Conservation (phyloP, 2,888 invertebrate species). For the Chaetogeoica ovagalla region DNA sequence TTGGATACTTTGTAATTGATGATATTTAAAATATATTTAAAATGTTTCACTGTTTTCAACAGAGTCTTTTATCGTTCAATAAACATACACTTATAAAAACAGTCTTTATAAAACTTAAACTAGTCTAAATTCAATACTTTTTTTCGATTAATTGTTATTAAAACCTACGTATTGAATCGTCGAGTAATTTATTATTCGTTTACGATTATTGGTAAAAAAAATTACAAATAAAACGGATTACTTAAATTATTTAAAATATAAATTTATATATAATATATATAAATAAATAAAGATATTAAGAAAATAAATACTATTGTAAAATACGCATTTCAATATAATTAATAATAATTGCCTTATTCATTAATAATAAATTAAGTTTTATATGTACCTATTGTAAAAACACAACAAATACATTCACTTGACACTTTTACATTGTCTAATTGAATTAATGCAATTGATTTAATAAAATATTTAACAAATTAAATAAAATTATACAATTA, state of each 20-base stretch:
- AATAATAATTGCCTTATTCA: no score
- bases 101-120: constrained; percentile 3
- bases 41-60: constrained; percentile 3
- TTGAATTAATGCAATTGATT: not conserved
- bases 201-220: not conserved
- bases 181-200: not conserved
- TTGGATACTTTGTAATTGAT: no score
- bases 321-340: not conserved
- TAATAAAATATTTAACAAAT: constrained; percentile 13
- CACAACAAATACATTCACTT: no score
- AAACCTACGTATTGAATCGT: not conserved
- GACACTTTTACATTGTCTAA: no score
- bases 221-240: not conserved
- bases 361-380: no score
- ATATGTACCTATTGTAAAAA: no score
- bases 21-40: not conserved
- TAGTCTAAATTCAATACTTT: constrained; percentile 17
- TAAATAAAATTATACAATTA: constrained; percentile 21
- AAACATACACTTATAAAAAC: constrained; percentile 16
- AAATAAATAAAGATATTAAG: not conserved
- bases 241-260: not conserved
- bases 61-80: not conserved
- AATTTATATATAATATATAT: not conserved
- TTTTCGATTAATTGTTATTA: not conserved
- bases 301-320: not conserved